These are phyloP conservation scores for Lydus trimaculatus DNA, from an alignment of 2,888 invertebrate species.

Conservation along the genomic window DNA sequence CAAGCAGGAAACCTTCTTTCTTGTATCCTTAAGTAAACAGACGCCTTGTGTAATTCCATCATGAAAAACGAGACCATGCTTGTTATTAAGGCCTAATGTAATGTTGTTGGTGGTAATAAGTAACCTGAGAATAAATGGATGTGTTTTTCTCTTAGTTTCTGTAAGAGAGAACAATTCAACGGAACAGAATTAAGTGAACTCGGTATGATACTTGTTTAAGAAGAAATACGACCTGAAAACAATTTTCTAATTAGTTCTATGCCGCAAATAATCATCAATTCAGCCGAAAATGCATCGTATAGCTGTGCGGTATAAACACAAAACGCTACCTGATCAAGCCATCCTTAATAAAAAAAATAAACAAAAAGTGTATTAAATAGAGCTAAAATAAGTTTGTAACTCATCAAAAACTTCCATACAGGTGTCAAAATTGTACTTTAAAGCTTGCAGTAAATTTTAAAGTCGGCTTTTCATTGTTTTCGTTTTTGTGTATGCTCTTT, in stretches of 20 bases:
- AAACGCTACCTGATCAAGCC: no score
- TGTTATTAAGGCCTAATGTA: slow-evolving; percentile 40
- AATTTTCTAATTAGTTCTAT: slow-evolving; percentile 24
- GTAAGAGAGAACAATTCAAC: slow-evolving; percentile 20
- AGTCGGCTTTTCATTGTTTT: background rate
- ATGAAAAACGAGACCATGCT: slow-evolving; percentile 38
- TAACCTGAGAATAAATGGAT: slow-evolving; percentile 42
- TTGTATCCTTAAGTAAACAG: slow-evolving; percentile 18
- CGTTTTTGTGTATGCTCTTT: background rate
- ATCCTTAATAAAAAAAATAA: no score
- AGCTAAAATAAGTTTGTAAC: no score
- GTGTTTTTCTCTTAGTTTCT: slow-evolving; percentile 40
- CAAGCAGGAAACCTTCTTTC: slow-evolving; percentile 11
- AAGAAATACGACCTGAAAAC: slow-evolving; percentile 27
- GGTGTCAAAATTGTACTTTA: background rate
- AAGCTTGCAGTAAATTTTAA: background rate
- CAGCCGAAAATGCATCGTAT: background rate
- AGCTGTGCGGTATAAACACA: no score
- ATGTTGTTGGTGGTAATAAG: slow-evolving; percentile 40
- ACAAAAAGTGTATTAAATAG: no score
- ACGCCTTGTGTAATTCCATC: slow-evolving; percentile 38
- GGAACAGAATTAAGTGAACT: slow-evolving; percentile 32
- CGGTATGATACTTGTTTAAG: slow-evolving; percentile 13
- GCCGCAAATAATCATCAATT: background rate
- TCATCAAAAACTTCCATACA: background rate